Evolutionary conservation across 2,888 invertebrate species (phyloP), one percentile per base, ranked within the genome.

Genomic region (Andrena marginata): DNA sequence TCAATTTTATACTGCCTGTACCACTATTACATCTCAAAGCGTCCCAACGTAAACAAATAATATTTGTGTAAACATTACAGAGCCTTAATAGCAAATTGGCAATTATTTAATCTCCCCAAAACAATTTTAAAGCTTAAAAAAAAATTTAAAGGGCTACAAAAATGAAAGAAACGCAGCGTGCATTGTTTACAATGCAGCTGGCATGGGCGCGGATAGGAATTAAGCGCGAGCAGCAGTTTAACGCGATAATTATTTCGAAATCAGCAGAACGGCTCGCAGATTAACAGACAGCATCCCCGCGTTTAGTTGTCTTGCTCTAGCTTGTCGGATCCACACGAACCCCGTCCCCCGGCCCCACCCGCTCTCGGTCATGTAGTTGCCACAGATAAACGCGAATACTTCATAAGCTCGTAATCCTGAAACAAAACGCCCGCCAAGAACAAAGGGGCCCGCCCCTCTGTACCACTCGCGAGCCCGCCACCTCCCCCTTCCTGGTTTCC

Each of bases 321-420:
- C 71, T 75, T 65, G 31, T 59, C 26, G 71, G 68, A 68, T 56
- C 76, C 65, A 59, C 67, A 76, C 74, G 68, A 79, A 60, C 60
- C 56, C 70, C 71, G 56, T 78, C 63, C 26, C 49, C 23, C 13
- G 35, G 29, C 16, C 70, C 69, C 48, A 16, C 48, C 60, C 60
- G 4, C 16, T 42, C 72, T 26, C 35, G 70, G 71, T 68, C 65
- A 23, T 67, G 78, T 82, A 78, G 84, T 89, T 84, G 80, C 75
- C 80, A 82, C 83, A 88, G 89, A 91, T 92, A 90, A 91, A 89
- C 87, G 85, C 77, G 87, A 90, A 89, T 91, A 90, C 88, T 91
- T 91, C 86, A 90, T 92, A 90, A 92, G 88, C 90, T 89, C 87
- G 82, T 91, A 92, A 91, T 90, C 90, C 87, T 69, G 77, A 85